phyloP scores from a whole-genome alignment of 2,113 vertebrate genomes.

The Ameiurus melas region DNA sequence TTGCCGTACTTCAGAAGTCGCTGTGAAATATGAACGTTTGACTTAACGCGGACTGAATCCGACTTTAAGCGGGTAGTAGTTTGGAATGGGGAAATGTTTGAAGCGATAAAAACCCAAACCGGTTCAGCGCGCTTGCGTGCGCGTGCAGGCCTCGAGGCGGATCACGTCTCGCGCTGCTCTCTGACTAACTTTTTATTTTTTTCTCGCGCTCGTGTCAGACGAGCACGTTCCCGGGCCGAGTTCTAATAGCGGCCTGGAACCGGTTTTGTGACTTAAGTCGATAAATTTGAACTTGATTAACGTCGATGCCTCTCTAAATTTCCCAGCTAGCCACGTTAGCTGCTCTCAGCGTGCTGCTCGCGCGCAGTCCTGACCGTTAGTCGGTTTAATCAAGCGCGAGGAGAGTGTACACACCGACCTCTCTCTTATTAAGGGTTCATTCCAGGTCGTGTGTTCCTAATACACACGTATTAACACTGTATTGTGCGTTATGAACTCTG shows the following conservation, averaged over 20 bases:
- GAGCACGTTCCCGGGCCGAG: too few relatives aligned
- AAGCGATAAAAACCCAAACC: too few relatives aligned
- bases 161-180: conserved; percentile 9
- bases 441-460: neutral
- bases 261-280: too few relatives aligned
- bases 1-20: neutral
- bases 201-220: neutral
- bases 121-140: neutral
- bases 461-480: too few relatives aligned
- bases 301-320: too few relatives aligned
- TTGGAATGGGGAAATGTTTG: neutral
- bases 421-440: neutral
- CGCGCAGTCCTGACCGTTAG: neutral
- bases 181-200: neutral
- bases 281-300: neutral
- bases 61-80: too few relatives aligned
- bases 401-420: too few relatives aligned
- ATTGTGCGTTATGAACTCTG: too few relatives aligned
- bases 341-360: neutral
- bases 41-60: neutral
- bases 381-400: neutral
- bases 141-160: conserved; percentile 28
- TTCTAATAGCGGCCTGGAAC: too few relatives aligned
- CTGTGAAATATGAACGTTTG: fast-evolving
- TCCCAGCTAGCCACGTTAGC: neutral